Evolutionary conservation across 2,888 invertebrate species (phyloP).

Genomic region (Drosophila meridionalis): DNA sequence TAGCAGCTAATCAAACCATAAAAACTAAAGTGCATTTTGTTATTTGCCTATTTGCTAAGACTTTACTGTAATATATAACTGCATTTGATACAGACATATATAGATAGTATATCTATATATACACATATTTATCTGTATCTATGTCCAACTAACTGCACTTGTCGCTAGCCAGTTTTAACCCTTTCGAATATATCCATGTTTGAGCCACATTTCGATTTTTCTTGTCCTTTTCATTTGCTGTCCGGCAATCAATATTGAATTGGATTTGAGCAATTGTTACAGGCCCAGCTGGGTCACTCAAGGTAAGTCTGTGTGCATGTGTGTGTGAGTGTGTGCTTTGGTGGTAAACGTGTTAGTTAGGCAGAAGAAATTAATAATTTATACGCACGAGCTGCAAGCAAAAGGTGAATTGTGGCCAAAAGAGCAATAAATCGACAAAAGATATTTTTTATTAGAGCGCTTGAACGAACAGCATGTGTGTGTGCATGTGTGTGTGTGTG

Average conservation of each 20-base stretch:
- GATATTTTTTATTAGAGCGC: conserved; percentile 13
- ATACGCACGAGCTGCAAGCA: conserved; percentile 33
- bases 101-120: background rate
- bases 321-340: conserved; percentile 9
- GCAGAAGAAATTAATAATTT: conserved; percentile 64
- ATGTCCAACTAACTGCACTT: conserved; percentile 30
- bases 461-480: background rate
- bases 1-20: background rate
- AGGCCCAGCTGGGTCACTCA: conserved; percentile 15
- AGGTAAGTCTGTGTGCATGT: conserved; percentile 8
- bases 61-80: too few relatives aligned
- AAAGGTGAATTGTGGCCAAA: conserved; percentile 30
- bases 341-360: conserved; percentile 52
- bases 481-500: background rate
- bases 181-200: conserved; percentile 19
- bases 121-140: conserved; percentile 3
- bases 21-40: background rate
- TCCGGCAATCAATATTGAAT: conserved; percentile 74
- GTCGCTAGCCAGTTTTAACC: conserved; percentile 27
- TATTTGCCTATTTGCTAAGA: background rate
- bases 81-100: background rate
- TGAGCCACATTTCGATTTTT: conserved; percentile 59
- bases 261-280: conserved; percentile 69
- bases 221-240: conserved; percentile 47
- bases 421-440: conserved; percentile 38